A percentile compares a stretch with the other conserved stretches of the same genome.
These are phyloP conservation scores for Polydrusus pterygomalis DNA, from an alignment of 2,888 invertebrate species.

Conservation along the genomic window DNA sequence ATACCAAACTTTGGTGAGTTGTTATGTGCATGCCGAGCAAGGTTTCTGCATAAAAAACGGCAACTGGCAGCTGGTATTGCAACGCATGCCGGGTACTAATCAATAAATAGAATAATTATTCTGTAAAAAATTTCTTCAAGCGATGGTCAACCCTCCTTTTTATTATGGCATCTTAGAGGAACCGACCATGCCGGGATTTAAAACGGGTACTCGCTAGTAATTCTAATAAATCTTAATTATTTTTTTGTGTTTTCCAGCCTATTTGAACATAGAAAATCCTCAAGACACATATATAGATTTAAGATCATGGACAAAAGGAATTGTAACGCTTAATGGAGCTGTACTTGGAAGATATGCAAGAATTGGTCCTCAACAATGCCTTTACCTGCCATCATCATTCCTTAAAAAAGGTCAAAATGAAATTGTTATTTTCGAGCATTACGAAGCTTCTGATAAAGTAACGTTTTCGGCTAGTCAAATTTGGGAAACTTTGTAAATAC, in stretches of 20 bases:
- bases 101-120: no score
- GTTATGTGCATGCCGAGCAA: no score
- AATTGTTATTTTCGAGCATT: slow-evolving; percentile 69
- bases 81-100: no score
- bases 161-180: no score
- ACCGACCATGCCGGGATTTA: no score
- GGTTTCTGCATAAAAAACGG: no score
- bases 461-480: slow-evolving; percentile 62
- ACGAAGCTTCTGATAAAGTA: slow-evolving; percentile 59
- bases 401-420: slow-evolving; percentile 74
- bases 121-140: no score
- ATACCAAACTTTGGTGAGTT: no score
- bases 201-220: no score
- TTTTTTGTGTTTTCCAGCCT: no score
- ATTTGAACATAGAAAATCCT: slow-evolving; percentile 67
- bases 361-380: slow-evolving; percentile 86
- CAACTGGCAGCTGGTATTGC: no score
- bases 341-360: slow-evolving; percentile 88
- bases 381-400: slow-evolving; percentile 87
- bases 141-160: no score
- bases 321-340: slow-evolving; percentile 87
- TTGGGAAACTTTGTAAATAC: slow-evolving; percentile 54
- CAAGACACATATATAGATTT: slow-evolving; percentile 88
- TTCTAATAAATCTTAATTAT: neutral
- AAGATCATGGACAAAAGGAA: slow-evolving; percentile 89